These are phyloP conservation scores for Drosophila insularis DNA, from an alignment of 1,140 invertebrate genomes.

Conservation along the genomic window DNA sequence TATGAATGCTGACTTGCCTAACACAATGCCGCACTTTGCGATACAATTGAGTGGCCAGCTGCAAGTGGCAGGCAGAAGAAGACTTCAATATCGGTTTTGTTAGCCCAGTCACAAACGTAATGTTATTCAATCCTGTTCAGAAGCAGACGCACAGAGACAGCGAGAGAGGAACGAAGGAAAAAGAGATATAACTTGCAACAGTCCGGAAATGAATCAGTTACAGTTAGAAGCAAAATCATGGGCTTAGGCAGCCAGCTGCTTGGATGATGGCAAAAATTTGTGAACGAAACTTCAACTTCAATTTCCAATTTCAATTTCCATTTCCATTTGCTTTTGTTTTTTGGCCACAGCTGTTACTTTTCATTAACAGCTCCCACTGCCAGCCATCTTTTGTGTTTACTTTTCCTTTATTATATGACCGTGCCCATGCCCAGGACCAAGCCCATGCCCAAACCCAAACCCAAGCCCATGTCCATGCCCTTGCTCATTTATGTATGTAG, in stretches of 20 bases:
- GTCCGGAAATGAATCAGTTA: slow-evolving; percentile 8
- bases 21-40: slow-evolving; percentile 10
- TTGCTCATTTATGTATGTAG: background rate
- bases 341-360: slow-evolving; percentile 11
- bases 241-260: background rate
- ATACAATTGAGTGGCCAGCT: slow-evolving; percentile 14
- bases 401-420: background rate
- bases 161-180: background rate
- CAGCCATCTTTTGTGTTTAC: slow-evolving; percentile 10
- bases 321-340: slow-evolving; percentile 11
- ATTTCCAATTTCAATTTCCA: slow-evolving; percentile 10
- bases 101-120: background rate
- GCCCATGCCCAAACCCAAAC: too few relatives aligned
- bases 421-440: background rate
- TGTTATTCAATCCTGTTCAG: background rate
- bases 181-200: background rate
- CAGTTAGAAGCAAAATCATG: background rate
- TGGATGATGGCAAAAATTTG: background rate
- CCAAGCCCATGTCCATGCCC: too few relatives aligned
- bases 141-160: background rate
- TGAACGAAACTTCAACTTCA: slow-evolving; percentile 9
- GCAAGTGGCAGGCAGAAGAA: background rate
- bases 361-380: slow-evolving; percentile 9
- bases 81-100: background rate
- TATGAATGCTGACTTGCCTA: slow-evolving; percentile 8